These are phyloP conservation scores for Piprites chloris DNA, from an alignment of 2,113 vertebrate species.

Conservation along the genomic window DNA sequence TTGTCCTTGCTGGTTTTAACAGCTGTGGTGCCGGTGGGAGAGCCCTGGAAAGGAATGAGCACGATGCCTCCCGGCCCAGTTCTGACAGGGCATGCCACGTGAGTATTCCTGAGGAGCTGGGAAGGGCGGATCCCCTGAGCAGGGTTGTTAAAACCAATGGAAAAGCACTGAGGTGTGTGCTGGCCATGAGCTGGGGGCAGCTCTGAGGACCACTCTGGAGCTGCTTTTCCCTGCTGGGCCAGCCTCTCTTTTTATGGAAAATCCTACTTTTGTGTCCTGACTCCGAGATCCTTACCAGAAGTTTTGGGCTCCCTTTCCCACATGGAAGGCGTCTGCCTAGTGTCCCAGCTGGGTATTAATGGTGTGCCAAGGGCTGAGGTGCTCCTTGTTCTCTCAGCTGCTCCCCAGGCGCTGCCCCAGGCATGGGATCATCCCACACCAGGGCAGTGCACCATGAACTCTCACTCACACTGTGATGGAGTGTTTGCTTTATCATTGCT, in stretches of 20 bases:
- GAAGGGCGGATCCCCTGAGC: fast-evolving
- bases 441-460: not conserved
- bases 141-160: not conserved
- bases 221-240: not conserved
- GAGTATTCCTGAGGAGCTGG: not conserved
- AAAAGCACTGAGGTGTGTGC: not conserved
- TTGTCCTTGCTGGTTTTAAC: too few species aligned
- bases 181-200: fast-evolving
- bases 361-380: not conserved
- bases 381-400: not conserved
- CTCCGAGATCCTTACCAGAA: not conserved
- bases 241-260: not conserved
- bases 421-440: not conserved
- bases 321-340: not conserved
- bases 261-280: fast-evolving
- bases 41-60: fast-evolving
- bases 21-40: fast-evolving
- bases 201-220: fast-evolving
- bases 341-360: not conserved
- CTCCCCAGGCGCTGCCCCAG: not conserved
- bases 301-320: not conserved
- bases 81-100: fast-evolving
- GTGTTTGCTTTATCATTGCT: not conserved
- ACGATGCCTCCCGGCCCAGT: not conserved
- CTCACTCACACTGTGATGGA: too few species aligned